phyloP scores from a whole-genome alignment of 1,140 invertebrate species.

The Pygmarrhopalites habei region DNA sequence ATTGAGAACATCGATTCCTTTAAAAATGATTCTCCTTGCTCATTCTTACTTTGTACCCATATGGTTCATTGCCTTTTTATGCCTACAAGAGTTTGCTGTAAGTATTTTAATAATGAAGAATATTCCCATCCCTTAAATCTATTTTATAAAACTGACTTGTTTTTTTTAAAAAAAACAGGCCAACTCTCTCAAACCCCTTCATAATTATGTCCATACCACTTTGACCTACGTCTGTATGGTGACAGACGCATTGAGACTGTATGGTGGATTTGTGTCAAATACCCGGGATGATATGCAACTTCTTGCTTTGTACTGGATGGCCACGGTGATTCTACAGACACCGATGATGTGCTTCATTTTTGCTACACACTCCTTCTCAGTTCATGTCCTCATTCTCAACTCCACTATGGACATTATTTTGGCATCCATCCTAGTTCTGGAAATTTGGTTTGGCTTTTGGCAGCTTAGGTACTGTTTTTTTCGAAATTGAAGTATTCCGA shows the following conservation, averaged over 20 bases:
- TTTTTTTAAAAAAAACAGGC: too few relatives aligned
- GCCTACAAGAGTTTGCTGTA: conserved; percentile 2
- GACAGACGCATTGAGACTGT: not conserved
- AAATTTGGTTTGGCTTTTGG: conserved; percentile 13
- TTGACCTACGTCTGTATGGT: not conserved
- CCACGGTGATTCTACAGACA: conserved; percentile 3
- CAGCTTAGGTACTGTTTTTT: too few relatives aligned
- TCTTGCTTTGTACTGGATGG: conserved; percentile 10
- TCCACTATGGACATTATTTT: conserved; percentile 1
- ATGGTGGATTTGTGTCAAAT: conserved; percentile 6
- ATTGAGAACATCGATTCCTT: not conserved
- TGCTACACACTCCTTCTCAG: conserved; percentile 5
- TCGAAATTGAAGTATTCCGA: too few relatives aligned
- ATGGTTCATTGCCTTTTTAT: conserved; percentile 4
- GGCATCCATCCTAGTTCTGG: not conserved
- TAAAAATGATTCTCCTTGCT: conserved; percentile 2
- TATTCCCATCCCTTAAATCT: too few relatives aligned
- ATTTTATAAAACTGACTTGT: too few relatives aligned
- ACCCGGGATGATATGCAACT: conserved; percentile 13
- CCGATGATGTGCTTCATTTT: conserved; percentile 8
- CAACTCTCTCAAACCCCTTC: not conserved
- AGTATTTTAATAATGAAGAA: not conserved
- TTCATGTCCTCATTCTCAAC: not conserved
- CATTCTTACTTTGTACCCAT: conserved; percentile 6
- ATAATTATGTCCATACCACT: conserved; percentile 5